Conservation (phyloP, 2,888 invertebrate genomes). For the Nomada ruficornis region DNA sequence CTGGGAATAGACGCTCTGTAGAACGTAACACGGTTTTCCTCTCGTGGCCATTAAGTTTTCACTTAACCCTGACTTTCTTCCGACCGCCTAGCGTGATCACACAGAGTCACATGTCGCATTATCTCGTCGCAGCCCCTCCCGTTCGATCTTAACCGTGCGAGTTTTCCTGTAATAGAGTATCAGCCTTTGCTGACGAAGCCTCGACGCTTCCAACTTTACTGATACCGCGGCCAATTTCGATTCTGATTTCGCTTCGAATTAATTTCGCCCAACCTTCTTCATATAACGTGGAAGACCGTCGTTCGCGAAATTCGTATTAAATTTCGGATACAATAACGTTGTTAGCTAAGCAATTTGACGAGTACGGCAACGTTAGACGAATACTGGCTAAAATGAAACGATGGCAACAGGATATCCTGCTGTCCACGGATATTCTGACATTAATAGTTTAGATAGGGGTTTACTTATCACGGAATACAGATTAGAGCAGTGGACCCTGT, state of each 20-base stretch:
- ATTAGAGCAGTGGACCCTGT: background rate
- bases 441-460: slow-evolving; percentile 12
- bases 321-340: slow-evolving; percentile 7
- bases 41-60: slow-evolving; percentile 79
- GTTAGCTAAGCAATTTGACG: background rate
- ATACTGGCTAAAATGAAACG: background rate
- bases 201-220: no score
- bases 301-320: slow-evolving; percentile 16
- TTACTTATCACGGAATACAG: background rate
- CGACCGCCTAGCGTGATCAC: slow-evolving; percentile 43
- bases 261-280: no score
- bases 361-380: slow-evolving; percentile 18
- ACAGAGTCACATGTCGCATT: slow-evolving; percentile 9
- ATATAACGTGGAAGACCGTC: background rate
- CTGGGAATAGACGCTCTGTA: slow-evolving; percentile 74
- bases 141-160: background rate
- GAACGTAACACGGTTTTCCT: slow-evolving; percentile 78
- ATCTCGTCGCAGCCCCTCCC: background rate
- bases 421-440: background rate
- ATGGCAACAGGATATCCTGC: slow-evolving; percentile 24
- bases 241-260: no score
- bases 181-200: no score
- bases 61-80: slow-evolving; percentile 69
- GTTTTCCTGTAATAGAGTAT: no score
- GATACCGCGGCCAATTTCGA: no score